These are phyloP conservation scores for Harpegnathos saltator DNA, from an alignment of 1,140 invertebrate species.

Conservation along the genomic window DNA sequence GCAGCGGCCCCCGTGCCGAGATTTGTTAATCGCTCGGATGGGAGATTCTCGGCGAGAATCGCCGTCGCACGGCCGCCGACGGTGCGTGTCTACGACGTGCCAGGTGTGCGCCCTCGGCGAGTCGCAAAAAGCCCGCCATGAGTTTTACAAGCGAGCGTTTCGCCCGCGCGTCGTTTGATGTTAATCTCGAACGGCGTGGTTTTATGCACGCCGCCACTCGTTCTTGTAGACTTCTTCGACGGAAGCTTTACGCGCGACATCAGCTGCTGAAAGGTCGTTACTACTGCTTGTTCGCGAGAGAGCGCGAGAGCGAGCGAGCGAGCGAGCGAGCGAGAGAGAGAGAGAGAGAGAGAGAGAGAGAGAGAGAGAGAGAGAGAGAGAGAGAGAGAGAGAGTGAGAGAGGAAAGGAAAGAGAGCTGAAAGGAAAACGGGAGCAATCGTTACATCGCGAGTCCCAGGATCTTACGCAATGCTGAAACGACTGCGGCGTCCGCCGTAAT, in stretches of 20 bases:
- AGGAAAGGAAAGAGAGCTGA: background rate
- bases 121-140: background rate
- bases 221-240: conserved; percentile 49
- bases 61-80: background rate
- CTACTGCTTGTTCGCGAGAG: background rate
- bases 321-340: too few species aligned
- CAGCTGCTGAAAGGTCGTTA: conserved; percentile 47
- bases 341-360: too few species aligned
- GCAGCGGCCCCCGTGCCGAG: too few species aligned
- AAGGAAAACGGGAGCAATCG: conserved; percentile 47
- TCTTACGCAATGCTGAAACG: too few species aligned
- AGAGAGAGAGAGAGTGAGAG: too few species aligned
- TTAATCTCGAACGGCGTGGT: conserved; percentile 29
- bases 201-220: conserved; percentile 27
- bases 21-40: too few species aligned
- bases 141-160: conserved; percentile 23
- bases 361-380: background rate
- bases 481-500: too few species aligned
- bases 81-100: conserved; percentile 18
- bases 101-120: background rate
- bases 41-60: background rate
- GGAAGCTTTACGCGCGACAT: conserved; percentile 48
- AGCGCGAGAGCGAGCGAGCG: too few species aligned
- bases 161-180: conserved; percentile 5
- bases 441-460: background rate